Evolutionary conservation across 1,140 invertebrate species (phyloP).

Genomic region (Brachionus koreanus): DNA sequence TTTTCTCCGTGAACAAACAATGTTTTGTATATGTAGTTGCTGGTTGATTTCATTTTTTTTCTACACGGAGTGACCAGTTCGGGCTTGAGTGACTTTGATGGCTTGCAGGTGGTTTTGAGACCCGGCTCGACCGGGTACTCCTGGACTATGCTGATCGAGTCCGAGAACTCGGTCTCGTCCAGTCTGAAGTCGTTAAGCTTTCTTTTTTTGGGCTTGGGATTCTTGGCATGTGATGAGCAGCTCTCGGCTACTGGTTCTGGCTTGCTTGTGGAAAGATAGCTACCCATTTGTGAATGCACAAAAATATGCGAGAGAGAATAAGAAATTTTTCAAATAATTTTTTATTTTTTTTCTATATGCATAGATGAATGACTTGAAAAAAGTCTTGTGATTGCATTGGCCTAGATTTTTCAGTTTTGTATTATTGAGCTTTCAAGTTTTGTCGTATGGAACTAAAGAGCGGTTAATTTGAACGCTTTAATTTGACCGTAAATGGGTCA

Average conservation of each 20-base stretch:
- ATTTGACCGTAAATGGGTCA: not conserved
- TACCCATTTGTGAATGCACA: not conserved
- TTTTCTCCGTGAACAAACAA: slow-evolving; percentile 72
- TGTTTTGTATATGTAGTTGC: slow-evolving; percentile 74
- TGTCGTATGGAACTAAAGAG: not conserved
- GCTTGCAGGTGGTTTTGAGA: not conserved
- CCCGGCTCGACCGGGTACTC: not conserved
- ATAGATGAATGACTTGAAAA: not conserved
- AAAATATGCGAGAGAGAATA: not conserved
- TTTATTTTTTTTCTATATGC: not conserved
- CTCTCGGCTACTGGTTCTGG: not conserved
- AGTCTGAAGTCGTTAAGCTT: not conserved
- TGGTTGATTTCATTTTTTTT: slow-evolving; percentile 69
- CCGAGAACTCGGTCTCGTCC: not conserved
- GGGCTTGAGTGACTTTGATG: not conserved
- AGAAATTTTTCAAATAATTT: not conserved
- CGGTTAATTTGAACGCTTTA: not conserved
- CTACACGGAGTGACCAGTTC: slow-evolving; percentile 49
- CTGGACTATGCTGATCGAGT: not conserved
- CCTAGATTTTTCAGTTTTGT: not conserved
- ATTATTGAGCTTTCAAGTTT: too few species aligned
- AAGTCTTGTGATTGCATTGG: not conserved
- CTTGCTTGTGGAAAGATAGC: not conserved
- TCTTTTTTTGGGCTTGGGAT: slow-evolving; percentile 2
- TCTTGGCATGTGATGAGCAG: not conserved